Evolutionary conservation across 2,113 vertebrate genomes (phyloP).

Genomic region (Poeciliopsis turrubarensis): DNA sequence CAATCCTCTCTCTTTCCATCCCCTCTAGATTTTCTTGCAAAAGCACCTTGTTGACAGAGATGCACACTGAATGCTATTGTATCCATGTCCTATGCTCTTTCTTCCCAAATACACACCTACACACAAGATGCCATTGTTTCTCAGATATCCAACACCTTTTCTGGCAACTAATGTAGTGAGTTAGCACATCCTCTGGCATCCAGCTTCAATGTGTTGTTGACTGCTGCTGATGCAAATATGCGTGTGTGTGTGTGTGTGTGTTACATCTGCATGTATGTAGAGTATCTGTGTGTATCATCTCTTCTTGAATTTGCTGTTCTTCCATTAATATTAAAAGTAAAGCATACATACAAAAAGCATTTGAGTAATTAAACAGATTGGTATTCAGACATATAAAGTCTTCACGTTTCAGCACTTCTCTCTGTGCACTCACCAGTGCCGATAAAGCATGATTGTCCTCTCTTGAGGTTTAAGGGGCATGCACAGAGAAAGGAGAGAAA

Average conservation of each 20-base stretch:
- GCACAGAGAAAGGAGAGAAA: slow-evolving; percentile 38
- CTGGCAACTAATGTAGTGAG: slow-evolving; percentile 66
- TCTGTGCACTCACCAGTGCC: not conserved
- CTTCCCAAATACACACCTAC: slow-evolving; percentile 45
- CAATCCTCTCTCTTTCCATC: slow-evolving; percentile 20
- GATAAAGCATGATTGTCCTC: slow-evolving; percentile 65
- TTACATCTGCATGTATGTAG: not conserved
- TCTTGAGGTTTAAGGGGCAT: slow-evolving; percentile 17
- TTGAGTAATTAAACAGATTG: not conserved
- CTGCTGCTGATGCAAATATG: slow-evolving; percentile 35
- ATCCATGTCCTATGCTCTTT: slow-evolving; percentile 45
- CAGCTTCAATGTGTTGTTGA: slow-evolving; percentile 48
- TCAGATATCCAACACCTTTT: slow-evolving; percentile 71
- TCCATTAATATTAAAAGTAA: slow-evolving; percentile 7
- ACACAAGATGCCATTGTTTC: slow-evolving; percentile 80
- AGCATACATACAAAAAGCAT: slow-evolving; percentile 1
- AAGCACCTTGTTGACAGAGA: slow-evolving; percentile 71
- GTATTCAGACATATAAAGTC: not conserved
- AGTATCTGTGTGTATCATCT: slow-evolving; percentile 2
- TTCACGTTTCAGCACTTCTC: slow-evolving; percentile 3
- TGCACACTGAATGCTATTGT: slow-evolving; percentile 77
- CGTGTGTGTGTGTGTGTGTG: slow-evolving; percentile 1
- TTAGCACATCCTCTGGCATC: slow-evolving; percentile 76
- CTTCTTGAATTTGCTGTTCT: slow-evolving; percentile 14
- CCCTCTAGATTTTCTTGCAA: slow-evolving; percentile 58